phyloP scores from a whole-genome alignment of 2,113 vertebrate genomes.

The Hirundichthys speculiger region DNA sequence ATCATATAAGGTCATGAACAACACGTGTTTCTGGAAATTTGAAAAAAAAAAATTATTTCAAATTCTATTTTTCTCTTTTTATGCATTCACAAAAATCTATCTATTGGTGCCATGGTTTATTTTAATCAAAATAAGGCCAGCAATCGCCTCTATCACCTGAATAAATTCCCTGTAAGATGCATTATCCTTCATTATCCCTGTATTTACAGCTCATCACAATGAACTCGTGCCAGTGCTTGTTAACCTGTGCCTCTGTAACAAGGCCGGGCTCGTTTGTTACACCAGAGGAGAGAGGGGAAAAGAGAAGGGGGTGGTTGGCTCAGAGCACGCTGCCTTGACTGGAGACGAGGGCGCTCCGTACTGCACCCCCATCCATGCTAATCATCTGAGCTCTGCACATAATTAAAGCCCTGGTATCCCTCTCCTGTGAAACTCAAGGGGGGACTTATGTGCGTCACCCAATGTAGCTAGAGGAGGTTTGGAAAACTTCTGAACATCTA shows the following conservation, averaged over 20 bases:
- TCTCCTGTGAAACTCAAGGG: conserved; percentile 70
- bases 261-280: conserved; percentile 71
- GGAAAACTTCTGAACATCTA: conserved; percentile 94
- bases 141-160: not conserved
- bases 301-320: conserved; percentile 65
- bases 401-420: conserved; percentile 75
- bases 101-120: not conserved
- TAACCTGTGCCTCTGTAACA: conserved; percentile 74
- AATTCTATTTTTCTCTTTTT: not conserved
- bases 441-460: conserved; percentile 66
- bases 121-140: not conserved
- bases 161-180: conserved; percentile 11
- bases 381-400: conserved; percentile 74
- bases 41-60: not conserved
- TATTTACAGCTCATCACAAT: conserved; percentile 46
- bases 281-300: conserved; percentile 56
- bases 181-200: conserved; percentile 12
- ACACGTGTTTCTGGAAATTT: not conserved
- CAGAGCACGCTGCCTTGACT: conserved; percentile 63
- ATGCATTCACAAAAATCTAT: not conserved
- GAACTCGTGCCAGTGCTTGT: conserved; percentile 56
- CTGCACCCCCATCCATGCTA: conserved; percentile 70
- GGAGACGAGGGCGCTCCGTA: conserved; percentile 62
- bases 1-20: conserved; percentile 37
- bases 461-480: conserved; percentile 77